Base-by-base conservation (phyloP, 2,113 vertebrate genomes). In the Percina caprodes region DNA sequence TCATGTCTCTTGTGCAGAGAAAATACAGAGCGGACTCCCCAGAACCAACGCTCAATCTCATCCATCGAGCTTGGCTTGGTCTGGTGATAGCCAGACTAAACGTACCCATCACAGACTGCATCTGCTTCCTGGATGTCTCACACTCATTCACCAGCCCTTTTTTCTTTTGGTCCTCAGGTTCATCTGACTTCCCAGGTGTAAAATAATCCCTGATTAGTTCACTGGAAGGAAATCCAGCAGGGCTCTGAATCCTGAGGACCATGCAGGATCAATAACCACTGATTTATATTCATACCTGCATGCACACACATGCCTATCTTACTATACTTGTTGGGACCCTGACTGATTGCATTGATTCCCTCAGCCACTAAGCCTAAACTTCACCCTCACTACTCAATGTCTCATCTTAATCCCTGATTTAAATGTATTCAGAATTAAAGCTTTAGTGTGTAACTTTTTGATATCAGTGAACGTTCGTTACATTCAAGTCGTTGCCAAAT, bases 151-250 rank as follows among this genome's bases (percentile, higher is more conserved):
- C 54, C 48, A 58, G 54, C 60, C 51, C 23, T 46, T 52, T 0
- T 30, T n/a, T 35, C 54, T 16, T 12, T 51, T 30, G 66, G 7
- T 21, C 42, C 52, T 75, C 6, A 2, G 33, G 42, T 12, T 83
- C 54, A 73, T 51, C 61, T 54, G 12, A 73, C 70, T 62, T 79
- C 68, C 42, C 78, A 67, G 65, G 76, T 83, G 77, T 69, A 61
- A 85, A 75, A 83, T 74, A 84, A 71, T 63, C 60, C 23, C 80
- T 55, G 45, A 86, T 71, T 76, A 79, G 65, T 67, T 87, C 51
- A 56, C 13, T 66, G 61, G 61, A 67, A 48, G 80, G 45, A 69
- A 87, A 81, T 77, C 21, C 67, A 72, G 65, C 74, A 35, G 58
- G 19, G 24, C 69, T 80, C 49, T 23, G 78, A 74, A 24, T 70